Conservation (phyloP, 2,797 vertebrate species). For the Aphelocoma californica region DNA sequence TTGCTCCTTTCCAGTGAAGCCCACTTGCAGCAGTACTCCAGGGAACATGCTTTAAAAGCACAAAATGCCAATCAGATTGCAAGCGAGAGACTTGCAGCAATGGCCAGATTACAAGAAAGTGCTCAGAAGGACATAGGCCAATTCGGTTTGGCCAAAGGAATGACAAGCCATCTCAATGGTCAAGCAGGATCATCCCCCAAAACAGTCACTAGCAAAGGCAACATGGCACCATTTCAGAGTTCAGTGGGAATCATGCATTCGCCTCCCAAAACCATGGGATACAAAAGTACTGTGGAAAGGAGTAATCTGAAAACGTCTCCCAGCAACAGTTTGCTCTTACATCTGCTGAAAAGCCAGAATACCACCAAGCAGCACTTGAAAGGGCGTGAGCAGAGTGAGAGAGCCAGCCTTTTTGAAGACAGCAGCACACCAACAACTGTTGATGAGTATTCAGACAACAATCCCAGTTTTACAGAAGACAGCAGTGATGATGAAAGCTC, state of each 20-base stretch:
- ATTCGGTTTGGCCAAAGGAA: conserved; percentile 79
- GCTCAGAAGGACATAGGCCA: conserved; percentile 82
- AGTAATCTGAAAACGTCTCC: conserved; percentile 84
- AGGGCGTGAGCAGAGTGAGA: conserved; percentile 85
- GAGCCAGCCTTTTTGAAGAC: conserved; percentile 81
- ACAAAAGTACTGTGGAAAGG: conserved; percentile 85
- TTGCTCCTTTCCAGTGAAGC: conserved; percentile 96
- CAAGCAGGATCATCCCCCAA: conserved; percentile 84
- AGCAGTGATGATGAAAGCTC: conserved; percentile 94
- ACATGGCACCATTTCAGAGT: conserved; percentile 76
- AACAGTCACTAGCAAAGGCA: conserved; percentile 77
- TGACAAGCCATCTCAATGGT: conserved; percentile 82
- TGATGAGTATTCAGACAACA: conserved; percentile 92
- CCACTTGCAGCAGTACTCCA: conserved; percentile 97
- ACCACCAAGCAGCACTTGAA: conserved; percentile 86
- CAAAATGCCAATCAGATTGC: conserved; percentile 92
- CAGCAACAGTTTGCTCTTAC: conserved; percentile 92
- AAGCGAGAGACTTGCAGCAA: conserved; percentile 94
- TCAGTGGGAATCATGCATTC: conserved; percentile 75
- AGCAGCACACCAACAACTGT: conserved; percentile 86
- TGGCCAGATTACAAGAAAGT: conserved; percentile 88
- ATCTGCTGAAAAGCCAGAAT: conserved; percentile 96
- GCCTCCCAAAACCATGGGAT: conserved; percentile 77
- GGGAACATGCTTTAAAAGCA: conserved; percentile 95
- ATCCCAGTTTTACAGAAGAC: conserved; percentile 91